These are phyloP conservation scores for Pemphredon lugubris DNA, from an alignment of 2,888 invertebrate genomes.

Conservation along the genomic window DNA sequence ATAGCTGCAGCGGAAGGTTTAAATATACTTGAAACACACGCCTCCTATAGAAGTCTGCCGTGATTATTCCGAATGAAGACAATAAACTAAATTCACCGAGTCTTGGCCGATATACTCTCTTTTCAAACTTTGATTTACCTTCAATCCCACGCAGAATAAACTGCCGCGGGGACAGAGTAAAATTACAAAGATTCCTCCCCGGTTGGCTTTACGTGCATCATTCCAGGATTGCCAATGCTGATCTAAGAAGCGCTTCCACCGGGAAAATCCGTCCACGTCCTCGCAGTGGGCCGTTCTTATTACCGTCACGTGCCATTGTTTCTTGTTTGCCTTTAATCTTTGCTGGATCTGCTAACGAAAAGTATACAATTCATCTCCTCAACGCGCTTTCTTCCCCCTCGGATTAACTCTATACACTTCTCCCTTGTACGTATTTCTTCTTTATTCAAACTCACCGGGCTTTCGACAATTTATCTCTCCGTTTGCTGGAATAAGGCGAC, in stretches of 20 bases:
- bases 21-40: neutral
- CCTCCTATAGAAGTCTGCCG: neutral
- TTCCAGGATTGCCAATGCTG: slow-evolving; percentile 2
- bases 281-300: slow-evolving; percentile 38
- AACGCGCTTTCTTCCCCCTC: neutral
- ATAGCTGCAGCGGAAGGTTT: no score
- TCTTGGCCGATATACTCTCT: slow-evolving; percentile 25
- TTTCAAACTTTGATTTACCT: slow-evolving; percentile 66
- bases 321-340: slow-evolving; percentile 73
- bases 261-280: slow-evolving; percentile 35
- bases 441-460: neutral
- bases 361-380: slow-evolving; percentile 58
- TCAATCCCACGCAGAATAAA: slow-evolving; percentile 25
- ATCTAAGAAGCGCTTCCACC: slow-evolving; percentile 12
- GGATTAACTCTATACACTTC: neutral
- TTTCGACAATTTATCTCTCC: neutral
- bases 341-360: slow-evolving; percentile 61
- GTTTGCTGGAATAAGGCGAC: neutral
- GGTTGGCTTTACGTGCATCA: slow-evolving; percentile 5
- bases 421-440: neutral
- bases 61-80: slow-evolving; percentile 28
- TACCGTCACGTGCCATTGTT: slow-evolving; percentile 58
- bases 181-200: slow-evolving; percentile 3
- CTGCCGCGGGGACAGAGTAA: neutral
- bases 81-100: slow-evolving; percentile 61